A percentile compares a stretch with the other conserved stretches of the same genome.
Evolutionary conservation across 2,888 invertebrate genomes (phyloP).

Genomic region (Coelogynopora nodosa): DNA sequence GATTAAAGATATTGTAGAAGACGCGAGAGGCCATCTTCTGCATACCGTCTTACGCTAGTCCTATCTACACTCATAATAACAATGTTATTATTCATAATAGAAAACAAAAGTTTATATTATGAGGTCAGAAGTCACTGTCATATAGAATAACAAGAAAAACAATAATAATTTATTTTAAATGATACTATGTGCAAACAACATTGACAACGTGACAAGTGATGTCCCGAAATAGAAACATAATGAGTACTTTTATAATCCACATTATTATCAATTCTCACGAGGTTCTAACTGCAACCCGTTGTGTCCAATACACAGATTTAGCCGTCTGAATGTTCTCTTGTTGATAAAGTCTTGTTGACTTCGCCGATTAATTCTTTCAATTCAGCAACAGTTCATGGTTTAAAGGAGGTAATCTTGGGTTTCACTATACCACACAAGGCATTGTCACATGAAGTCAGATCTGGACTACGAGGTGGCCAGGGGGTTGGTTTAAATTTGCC

Average conservation of each 20-base stretch:
- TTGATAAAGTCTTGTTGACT: not conserved
- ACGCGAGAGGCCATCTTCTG: no score
- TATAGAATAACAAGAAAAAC: not conserved
- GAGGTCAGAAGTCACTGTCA: no score
- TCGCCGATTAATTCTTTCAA: not conserved
- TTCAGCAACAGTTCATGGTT: constrained; percentile 7
- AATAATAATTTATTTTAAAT: not conserved
- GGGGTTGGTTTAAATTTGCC: no score
- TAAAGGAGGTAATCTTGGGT: not conserved
- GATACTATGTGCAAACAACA: not conserved
- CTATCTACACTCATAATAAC: no score
- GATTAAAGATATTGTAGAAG: no score
- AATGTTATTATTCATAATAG: no score
- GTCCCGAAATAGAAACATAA: not conserved
- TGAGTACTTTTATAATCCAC: not conserved
- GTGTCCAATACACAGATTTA: not conserved
- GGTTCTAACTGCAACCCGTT: constrained; percentile 1
- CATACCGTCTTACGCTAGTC: no score
- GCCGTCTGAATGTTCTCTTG: constrained; percentile 10
- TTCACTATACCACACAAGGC: no score
- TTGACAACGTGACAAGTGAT: constrained; percentile 4
- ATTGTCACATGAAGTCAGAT: no score
- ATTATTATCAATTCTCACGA: not conserved
- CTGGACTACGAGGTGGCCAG: no score
- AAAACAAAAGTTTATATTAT: no score